Conservation (phyloP, 2,113 vertebrate species). For the Calyptommatus sinebrachiatus region DNA sequence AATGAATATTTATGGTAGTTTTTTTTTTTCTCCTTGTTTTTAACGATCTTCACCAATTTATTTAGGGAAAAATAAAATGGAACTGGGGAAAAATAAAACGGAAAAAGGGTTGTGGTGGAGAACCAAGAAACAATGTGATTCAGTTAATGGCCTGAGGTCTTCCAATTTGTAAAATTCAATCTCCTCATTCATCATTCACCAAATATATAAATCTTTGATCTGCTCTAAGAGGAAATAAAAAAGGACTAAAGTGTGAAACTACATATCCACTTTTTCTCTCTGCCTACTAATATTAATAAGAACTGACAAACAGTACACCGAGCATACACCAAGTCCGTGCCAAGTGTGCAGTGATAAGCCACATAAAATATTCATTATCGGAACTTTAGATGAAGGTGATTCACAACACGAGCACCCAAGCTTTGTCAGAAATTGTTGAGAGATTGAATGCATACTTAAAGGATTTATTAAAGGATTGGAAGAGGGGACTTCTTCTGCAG, state of each 20-base stretch:
- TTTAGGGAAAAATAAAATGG: background rate
- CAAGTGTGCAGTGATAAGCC: slow-evolving; percentile 55
- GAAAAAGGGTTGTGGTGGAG: background rate
- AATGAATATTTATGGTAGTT: slow-evolving; percentile 3
- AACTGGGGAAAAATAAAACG: too few relatives aligned
- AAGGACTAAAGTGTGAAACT: slow-evolving; percentile 48
- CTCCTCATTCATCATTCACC: slow-evolving; percentile 69
- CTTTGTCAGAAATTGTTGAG: slow-evolving; percentile 67
- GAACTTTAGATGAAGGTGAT: slow-evolving; percentile 63
- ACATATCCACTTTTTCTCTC: slow-evolving; percentile 43
- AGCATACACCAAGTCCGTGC: slow-evolving; percentile 42
- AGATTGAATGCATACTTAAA: slow-evolving; percentile 70
- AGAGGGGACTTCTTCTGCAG: slow-evolving; percentile 50
- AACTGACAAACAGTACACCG: slow-evolving; percentile 47
- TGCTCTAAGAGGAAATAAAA: slow-evolving; percentile 62
- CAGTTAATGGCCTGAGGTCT: slow-evolving; percentile 64
- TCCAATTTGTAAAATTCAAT: slow-evolving; percentile 68
- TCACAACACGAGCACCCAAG: slow-evolving; percentile 61
- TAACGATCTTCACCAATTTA: background rate
- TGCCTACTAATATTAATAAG: slow-evolving; percentile 55
- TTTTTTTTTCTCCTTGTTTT: slow-evolving; percentile 28
- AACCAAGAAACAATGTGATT: slow-evolving; percentile 51
- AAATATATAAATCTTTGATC: slow-evolving; percentile 59
- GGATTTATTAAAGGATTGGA: slow-evolving; percentile 74
- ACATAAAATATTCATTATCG: slow-evolving; percentile 70